Base-by-base conservation (phyloP, 2,797 vertebrate genomes). In the Lagocephalus sceleratus region DNA sequence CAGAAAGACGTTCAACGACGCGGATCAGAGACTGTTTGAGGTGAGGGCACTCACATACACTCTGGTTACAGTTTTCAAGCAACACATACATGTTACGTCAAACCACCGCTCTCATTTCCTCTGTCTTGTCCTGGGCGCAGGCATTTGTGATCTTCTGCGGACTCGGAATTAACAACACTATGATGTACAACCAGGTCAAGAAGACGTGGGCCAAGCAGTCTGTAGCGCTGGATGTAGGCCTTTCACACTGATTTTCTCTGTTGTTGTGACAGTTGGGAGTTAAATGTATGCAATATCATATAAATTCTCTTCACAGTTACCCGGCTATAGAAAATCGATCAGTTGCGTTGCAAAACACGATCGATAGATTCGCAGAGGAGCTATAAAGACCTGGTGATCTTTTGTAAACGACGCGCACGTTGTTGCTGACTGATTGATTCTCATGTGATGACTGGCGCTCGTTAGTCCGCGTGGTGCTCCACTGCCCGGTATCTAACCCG, bases 161-260 rank as follows among this genome's bases (percentile, higher is more conserved):
- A 54, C 87, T 92, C 59, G 91, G 91, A 54, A 92, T 92, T 70
- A 92, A 92, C 81, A 92, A 92, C 76, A 92, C 91, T 2, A 91
- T 92, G 90, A 92, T 92, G 91, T 92, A 92, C 80, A 92, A 92
- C 61, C 89, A 92, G 67, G 91, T 92, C 26, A 92, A 92, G 79
- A 92, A 92, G 79, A 92, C 90, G 0, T 92, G 90, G 90, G 91
- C 91, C 63, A 92, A 92, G 66, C 91, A 92, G 72, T 92, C 91
- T 17, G 91, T 92, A 29, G 91, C 91, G 10, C 76, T 92, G 63
- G 91, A 92, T 71, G 91, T 92, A 78, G 88, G 91, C 32, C 50
- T 32, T 51, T 25, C 23, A 53, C 17, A 14, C 12, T 43, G 9
- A 32, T 29, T 20, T 14, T 35, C 11, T 14, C 32, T 35, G 32